Conservation (phyloP, 2,113 vertebrate genomes). For the Balaeniceps rex region DNA sequence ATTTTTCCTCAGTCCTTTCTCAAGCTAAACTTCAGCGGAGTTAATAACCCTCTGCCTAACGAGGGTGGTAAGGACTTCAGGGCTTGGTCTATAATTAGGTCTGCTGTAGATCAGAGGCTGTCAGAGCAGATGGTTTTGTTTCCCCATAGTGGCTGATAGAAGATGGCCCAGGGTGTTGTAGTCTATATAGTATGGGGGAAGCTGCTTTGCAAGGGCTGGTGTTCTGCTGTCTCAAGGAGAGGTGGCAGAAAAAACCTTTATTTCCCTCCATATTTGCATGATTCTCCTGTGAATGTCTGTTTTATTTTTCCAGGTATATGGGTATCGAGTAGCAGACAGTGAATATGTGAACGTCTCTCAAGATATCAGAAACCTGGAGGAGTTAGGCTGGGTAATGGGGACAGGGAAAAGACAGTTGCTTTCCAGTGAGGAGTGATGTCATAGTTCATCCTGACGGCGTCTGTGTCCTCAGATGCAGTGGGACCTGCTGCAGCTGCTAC, state of each 20-base stretch:
- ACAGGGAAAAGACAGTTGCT: not conserved
- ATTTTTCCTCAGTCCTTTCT: not conserved
- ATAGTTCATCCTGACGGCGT: accelerated
- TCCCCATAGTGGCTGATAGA: not conserved
- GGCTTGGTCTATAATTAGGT: not conserved
- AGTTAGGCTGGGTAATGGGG: not conserved
- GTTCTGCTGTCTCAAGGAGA: not conserved
- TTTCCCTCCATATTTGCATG: not conserved
- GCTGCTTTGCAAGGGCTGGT: not conserved
- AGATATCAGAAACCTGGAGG: not conserved
- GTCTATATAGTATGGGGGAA: not conserved
- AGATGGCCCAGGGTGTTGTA: not conserved
- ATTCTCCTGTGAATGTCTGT: not conserved
- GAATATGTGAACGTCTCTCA: not conserved
- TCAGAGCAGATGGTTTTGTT: not conserved
- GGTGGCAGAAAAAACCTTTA: not conserved
- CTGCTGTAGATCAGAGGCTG: not conserved
- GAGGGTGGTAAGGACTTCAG: not conserved
- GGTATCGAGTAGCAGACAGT: accelerated
- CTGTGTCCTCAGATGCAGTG: not conserved
- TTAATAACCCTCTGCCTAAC: not conserved
- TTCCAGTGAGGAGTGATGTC: not conserved
- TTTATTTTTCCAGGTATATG: not conserved
- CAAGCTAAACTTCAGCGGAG: not conserved
- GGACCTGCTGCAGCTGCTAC: not conserved